Base-by-base conservation (phyloP, 2,888 invertebrate genomes). In the Nebria salina region DNA sequence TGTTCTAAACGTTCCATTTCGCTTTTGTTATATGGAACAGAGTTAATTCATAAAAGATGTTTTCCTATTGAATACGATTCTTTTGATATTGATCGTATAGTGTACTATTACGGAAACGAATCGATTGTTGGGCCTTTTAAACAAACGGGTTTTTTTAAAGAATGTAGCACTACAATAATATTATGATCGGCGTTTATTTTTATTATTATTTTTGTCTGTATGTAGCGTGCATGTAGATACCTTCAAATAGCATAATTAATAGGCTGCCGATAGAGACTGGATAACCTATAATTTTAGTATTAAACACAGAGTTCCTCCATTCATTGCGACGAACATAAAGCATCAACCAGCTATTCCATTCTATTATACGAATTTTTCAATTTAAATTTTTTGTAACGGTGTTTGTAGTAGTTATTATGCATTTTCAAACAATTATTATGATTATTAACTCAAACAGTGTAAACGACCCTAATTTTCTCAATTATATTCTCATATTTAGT, bases 81-180 rank as follows among this genome's bases (percentile, higher is more conserved):
- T 54, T 54, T 54, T 54, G 54, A 54, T 54, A 54, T 54, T 54
- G 54, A 54, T 54, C 54, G 54, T 54, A 34, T 34, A 54, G 54
- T 54, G 54, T 54, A 54, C 54, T 54, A 54, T 54, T 54, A 54
- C 54, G 54, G 54, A 54, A 54, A 54, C 54, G 54, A 54, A 54
- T 54, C 54, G 54, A 54, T 54, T 54, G 54, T 54, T 54, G 8
- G 54, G 54, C 54, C 13, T 11, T 54, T 54, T 54, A 54, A 54
- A 54, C 54, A 54, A 54, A 54, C 54, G 54, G 54, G 54, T 54
- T 13, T 34, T 20, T 54, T 54, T 54, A 54, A 54, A 54, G 54
- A 54, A 54, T 54, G 54, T 8, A 54, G 34, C 54, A 54, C 54
- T 11, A 54, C 54, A 54, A 54, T 54, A 54, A 54, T 54, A 54